A percentile compares a stretch with the other conserved stretches of the same genome.
Conservation (phyloP, 2,113 vertebrate species). For the Limanda limanda region DNA sequence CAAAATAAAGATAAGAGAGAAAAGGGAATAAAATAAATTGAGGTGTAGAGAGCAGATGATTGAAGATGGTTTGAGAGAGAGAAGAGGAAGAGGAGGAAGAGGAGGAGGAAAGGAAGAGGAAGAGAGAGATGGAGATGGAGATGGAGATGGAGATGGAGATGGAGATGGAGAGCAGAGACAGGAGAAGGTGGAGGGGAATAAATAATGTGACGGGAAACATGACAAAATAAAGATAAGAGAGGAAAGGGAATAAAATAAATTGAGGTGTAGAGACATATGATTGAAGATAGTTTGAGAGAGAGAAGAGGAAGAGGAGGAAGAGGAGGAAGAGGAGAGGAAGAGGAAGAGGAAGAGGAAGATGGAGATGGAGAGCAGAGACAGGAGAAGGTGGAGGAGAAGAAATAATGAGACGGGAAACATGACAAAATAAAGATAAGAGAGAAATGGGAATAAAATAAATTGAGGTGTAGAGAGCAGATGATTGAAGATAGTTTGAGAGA, state of each 20-base stretch:
- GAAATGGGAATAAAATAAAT: constrained; percentile 34
- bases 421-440: constrained; percentile 10
- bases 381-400: neutral
- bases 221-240: too few species aligned
- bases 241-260: too few species aligned
- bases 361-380: neutral
- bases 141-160: too few species aligned
- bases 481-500: constrained; percentile 39
- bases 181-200: too few species aligned
- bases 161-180: too few species aligned
- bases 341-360: too few species aligned
- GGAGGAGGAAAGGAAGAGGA: too few species aligned
- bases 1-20: constrained; percentile 15
- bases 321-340: constrained; percentile 24
- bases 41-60: constrained; percentile 43
- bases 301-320: constrained; percentile 24
- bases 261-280: too few species aligned
- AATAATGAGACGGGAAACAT: neutral
- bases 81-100: neutral
- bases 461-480: constrained; percentile 39
- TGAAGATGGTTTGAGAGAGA: constrained; percentile 33
- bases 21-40: constrained; percentile 32
- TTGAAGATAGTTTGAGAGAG: too few species aligned
- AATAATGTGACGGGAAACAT: too few species aligned
- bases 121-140: too few species aligned